These are phyloP conservation scores for Hoplostethus atlanticus DNA, from an alignment of 2,797 vertebrate genomes.

Conservation along the genomic window DNA sequence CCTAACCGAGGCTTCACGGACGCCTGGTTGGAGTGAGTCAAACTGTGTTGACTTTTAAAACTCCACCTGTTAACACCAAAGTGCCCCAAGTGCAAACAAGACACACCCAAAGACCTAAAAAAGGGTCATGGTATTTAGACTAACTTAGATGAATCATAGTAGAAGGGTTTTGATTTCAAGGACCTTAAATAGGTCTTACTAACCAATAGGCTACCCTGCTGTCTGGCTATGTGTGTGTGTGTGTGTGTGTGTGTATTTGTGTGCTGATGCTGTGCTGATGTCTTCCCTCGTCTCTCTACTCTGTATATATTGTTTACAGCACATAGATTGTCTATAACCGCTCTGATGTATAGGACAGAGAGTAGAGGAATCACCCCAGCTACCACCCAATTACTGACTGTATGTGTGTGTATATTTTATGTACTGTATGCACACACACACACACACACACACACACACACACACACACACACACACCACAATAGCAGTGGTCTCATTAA, in stretches of 20 bases:
- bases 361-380: constrained; percentile 3
- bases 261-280: neutral
- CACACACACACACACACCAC: neutral
- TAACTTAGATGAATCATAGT: too few relatives aligned
- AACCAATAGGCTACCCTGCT: too few relatives aligned
- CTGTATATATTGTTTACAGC: too few relatives aligned
- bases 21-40: too few relatives aligned
- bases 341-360: neutral
- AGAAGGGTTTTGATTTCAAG: too few relatives aligned
- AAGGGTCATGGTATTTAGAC: too few relatives aligned
- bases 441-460: neutral
- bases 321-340: neutral
- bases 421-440: neutral
- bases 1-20: too few relatives aligned
- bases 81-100: too few relatives aligned
- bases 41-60: too few relatives aligned
- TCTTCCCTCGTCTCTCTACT: neutral
- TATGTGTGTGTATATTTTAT: neutral
- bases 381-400: neutral
- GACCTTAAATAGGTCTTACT: too few relatives aligned
- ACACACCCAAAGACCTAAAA: too few relatives aligned
- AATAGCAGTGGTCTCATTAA: constrained; percentile 47
- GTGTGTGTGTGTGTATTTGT: constrained; percentile 4
- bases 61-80: too few relatives aligned
- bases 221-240: neutral